Base-by-base conservation (phyloP, 1,140 invertebrate genomes). In the Drosophila busckii region DNA sequence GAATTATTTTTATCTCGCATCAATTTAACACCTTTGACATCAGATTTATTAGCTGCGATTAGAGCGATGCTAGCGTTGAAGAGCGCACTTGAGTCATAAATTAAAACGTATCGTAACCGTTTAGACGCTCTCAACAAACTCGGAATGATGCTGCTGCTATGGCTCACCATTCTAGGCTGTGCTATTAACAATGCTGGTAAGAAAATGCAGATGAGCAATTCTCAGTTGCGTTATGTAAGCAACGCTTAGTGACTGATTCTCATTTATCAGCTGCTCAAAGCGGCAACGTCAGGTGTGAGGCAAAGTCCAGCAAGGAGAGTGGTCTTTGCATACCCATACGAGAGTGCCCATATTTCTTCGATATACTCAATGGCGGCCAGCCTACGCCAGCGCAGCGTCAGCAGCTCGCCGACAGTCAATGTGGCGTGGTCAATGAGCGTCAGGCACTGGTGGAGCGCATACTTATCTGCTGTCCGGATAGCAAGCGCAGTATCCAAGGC, bases 251-350 rank as follows among this genome's bases (percentile, higher is more conserved):
- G n/a, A n/a, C 12, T 46, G 4, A 7, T n/a, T 8, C 3, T 13
- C 15, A 50, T 10, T 7, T 5, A 4, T 12, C 19, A 2, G 15
- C 13, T n/a, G 75, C 64, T n/a, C 34, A 64, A 13, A 41, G 73
- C 10, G 73, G 46, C 22, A 83, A 70, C 16, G 80, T 80, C 9
- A 50, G 31, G 9, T 89, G 89, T 37, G 64, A 37, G 8, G 87
- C 87, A 4, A 88, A 88, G 9, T 69, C 78, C 34, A 52, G 63
- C 20, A 61, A 59, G 2, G 73, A 71, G 13, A 32, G 22, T 1
- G 89, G 89, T 2, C 52, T 65, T 4, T 90, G 89, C 58, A 62
- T 88, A 2, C 61, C 59, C 9, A 69, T 89, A 3, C 28, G 60
- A 7, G 50, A 73, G n/a, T 90, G 89, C 52, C 56, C 75, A 17